Evolutionary conservation across 2,888 invertebrate species (phyloP).

Genomic region (Vanessa cardui): DNA sequence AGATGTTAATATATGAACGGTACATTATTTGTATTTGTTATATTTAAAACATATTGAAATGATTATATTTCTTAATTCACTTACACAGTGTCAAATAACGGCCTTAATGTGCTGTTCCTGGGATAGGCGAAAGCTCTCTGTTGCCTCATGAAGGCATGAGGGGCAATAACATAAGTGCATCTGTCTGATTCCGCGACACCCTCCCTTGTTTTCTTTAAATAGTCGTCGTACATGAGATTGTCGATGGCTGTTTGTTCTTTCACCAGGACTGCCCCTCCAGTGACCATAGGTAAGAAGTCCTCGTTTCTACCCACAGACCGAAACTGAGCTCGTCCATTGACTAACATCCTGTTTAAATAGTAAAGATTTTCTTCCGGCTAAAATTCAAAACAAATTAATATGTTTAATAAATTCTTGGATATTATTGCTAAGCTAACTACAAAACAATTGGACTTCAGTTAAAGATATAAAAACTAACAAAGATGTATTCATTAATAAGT

Average conservation of each 20-base stretch:
- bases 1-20: no score
- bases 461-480: no score
- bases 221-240: constrained; percentile 87
- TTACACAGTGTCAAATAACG: constrained; percentile 88
- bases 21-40: no score
- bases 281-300: constrained; percentile 61
- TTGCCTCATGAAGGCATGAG: constrained; percentile 85
- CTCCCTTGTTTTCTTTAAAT: constrained; percentile 83
- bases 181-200: constrained; percentile 83
- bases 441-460: no score
- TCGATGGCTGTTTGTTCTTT: constrained; percentile 88
- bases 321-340: constrained; percentile 67
- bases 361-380: constrained; percentile 70
- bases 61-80: constrained; percentile 42
- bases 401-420: no score
- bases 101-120: constrained; percentile 81
- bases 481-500: no score
- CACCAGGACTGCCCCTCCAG: constrained; percentile 74
- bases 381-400: no score
- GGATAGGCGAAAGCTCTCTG: constrained; percentile 89
- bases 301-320: constrained; percentile 52
- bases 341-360: constrained; percentile 71
- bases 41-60: no score
- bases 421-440: no score
- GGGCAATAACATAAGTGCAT: constrained; percentile 63